These are phyloP conservation scores for Alaudala cheleensis DNA, from an alignment of 2,113 vertebrate species.

Conservation along the genomic window DNA sequence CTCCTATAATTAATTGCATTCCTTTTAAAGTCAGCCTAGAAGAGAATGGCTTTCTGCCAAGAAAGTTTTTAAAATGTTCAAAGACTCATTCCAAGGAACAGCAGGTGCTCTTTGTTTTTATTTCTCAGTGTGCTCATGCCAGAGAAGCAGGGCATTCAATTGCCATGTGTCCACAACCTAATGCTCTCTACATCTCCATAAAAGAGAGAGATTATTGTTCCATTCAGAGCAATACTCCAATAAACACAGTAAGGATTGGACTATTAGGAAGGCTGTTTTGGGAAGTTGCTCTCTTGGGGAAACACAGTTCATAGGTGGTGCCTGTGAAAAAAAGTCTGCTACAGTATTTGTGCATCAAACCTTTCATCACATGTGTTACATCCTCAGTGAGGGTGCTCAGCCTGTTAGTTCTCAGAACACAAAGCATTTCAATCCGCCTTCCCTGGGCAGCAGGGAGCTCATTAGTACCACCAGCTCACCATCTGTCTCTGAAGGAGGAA, in stretches of 20 bases:
- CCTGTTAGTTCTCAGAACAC: constrained; percentile 35
- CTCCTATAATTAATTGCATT: constrained; percentile 46
- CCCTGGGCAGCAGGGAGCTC: constrained; percentile 54
- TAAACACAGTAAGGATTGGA: background rate
- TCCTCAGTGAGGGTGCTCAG: constrained; percentile 25
- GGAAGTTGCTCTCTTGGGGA: constrained; percentile 22
- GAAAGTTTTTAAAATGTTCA: constrained; percentile 55
- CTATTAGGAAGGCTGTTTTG: background rate
- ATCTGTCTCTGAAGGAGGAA: constrained; percentile 59
- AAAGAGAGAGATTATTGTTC: background rate
- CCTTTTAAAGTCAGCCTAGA: constrained; percentile 30
- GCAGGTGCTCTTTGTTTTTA: constrained; percentile 64
- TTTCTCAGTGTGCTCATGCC: constrained; percentile 36
- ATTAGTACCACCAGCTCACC: constrained; percentile 46
- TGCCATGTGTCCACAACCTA: constrained; percentile 57
- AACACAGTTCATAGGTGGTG: constrained; percentile 14
- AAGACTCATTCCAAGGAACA: constrained; percentile 48
- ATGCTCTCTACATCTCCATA: constrained; percentile 35
- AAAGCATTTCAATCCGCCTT: constrained; percentile 42
- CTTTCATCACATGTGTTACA: background rate
- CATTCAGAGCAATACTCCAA: background rate
- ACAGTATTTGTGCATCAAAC: constrained; percentile 13
- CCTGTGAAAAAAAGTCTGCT: background rate
- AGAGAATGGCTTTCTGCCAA: constrained; percentile 35
- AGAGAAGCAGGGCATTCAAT: constrained; percentile 57